Conservation (phyloP, 2,113 vertebrate species). For the Dasypus novemcinctus region DNA sequence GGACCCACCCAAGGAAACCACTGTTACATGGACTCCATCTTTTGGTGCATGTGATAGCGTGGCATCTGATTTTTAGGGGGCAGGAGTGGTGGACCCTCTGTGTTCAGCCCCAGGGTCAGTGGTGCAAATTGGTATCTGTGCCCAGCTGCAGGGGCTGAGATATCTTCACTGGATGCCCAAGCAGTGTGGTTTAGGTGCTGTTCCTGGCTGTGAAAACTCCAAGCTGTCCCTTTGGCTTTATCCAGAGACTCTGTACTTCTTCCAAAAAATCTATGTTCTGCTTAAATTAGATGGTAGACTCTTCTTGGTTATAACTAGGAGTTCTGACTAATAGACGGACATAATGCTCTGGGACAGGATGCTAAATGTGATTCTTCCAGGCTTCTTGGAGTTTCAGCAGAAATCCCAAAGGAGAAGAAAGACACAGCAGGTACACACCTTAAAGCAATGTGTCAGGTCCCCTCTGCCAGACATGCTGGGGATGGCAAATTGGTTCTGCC, state of each 20-base stretch:
- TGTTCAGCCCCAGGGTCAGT: neutral
- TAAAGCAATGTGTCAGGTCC: neutral
- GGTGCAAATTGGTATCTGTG: neutral
- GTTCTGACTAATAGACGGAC: neutral
- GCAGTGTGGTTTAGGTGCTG: neutral
- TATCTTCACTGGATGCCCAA: neutral
- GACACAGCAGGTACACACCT: neutral
- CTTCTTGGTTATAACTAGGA: neutral
- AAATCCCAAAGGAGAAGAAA: neutral
- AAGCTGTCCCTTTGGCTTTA: neutral
- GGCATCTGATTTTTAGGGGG: neutral
- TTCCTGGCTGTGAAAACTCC: neutral
- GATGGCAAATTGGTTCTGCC: neutral
- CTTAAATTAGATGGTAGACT: neutral
- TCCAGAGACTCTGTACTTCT: neutral
- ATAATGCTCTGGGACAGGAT: neutral
- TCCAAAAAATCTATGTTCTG: neutral
- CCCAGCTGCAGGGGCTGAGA: neutral
- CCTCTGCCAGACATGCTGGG: neutral
- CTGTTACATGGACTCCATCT: neutral
- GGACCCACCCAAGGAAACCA: neutral
- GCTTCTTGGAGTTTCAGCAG: conserved; percentile 6
- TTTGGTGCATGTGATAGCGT: neutral
- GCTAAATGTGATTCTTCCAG: neutral
- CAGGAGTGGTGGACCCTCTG: neutral